Conservation (phyloP, 2,113 vertebrate genomes). For the Sinocyclocheilus anophthalmus region DNA sequence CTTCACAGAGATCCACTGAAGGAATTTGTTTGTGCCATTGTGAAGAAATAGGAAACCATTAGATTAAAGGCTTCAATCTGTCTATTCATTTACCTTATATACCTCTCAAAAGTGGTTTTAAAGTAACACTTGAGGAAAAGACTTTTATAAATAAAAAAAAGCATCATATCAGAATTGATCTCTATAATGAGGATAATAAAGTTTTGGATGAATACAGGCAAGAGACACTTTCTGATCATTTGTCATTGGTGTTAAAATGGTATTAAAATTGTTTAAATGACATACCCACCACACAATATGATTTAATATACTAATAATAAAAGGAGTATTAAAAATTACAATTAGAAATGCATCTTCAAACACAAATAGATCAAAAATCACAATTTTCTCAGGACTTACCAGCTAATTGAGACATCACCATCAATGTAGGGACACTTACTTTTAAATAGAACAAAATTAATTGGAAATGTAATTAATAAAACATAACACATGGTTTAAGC, state of each 20-base stretch:
- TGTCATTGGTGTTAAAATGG: background rate
- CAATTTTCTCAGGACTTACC: background rate
- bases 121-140: background rate
- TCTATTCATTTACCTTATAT: background rate
- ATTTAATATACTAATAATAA: background rate
- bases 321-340: background rate
- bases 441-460: background rate
- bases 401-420: background rate
- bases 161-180: background rate
- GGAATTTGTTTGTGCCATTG: constrained; percentile 15
- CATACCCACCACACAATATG: background rate
- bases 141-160: background rate
- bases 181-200: background rate
- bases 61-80: background rate
- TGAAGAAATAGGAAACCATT: constrained; percentile 12
- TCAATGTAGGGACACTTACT: background rate
- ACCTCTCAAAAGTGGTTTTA: background rate
- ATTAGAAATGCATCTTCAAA: background rate
- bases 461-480: background rate
- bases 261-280: too few species aligned
- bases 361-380: background rate
- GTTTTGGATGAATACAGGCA: background rate
- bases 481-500: background rate
- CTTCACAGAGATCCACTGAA: constrained; percentile 6
- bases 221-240: background rate